Percentiles rank a stretch among this genome's conserved stretches.
These are phyloP conservation scores for Polydrusus cervinus DNA, from an alignment of 2,888 invertebrate genomes.

Conservation along the genomic window DNA sequence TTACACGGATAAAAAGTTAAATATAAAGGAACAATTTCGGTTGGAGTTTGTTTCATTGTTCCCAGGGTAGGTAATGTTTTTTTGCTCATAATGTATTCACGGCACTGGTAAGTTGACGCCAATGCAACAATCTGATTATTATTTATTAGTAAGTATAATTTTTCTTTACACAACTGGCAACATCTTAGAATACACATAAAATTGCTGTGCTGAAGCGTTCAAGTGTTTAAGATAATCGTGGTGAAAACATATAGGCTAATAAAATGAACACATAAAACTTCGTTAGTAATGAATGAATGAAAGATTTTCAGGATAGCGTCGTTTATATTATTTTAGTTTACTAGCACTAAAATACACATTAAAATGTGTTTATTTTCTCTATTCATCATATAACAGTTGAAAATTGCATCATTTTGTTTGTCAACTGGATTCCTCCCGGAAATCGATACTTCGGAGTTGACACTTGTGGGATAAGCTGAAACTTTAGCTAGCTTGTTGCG, in stretches of 20 bases:
- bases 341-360: conserved; percentile 13
- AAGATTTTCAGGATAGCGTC: conserved; percentile 12
- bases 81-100: no score
- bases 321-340: conserved; percentile 22
- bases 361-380: conserved; percentile 3
- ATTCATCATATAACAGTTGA: conserved; percentile 4
- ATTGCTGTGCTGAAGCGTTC: not conserved
- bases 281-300: conserved; percentile 22
- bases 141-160: not conserved
- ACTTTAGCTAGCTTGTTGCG: no score
- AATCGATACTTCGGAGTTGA: not conserved
- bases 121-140: not conserved
- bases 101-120: no score
- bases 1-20: no score
- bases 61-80: no score
- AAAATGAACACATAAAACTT: conserved; percentile 18
- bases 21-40: no score
- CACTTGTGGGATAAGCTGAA: no score
- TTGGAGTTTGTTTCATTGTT: no score
- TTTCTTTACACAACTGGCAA: no score
- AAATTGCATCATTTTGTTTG: not conserved
- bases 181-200: not conserved
- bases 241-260: conserved; percentile 5
- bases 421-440: not conserved
- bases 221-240: not conserved